Conservation (phyloP, 2,113 vertebrate genomes). For the Gavialis gangeticus region DNA sequence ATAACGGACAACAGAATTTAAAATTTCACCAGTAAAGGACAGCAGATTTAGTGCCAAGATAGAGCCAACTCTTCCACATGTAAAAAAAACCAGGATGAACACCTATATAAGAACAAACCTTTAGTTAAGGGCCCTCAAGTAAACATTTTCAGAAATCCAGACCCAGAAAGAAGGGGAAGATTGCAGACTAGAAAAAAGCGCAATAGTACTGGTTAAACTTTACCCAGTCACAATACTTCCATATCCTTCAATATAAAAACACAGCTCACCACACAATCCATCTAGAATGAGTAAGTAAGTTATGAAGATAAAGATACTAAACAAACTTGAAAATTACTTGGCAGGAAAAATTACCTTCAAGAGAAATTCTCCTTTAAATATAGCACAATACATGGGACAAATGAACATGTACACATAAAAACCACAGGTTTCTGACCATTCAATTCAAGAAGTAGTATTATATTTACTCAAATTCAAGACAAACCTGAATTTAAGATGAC, state of each 20-base stretch:
- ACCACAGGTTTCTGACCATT: neutral
- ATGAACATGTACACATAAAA: neutral
- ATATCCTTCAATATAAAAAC: neutral
- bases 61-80: neutral
- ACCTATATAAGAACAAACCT: neutral
- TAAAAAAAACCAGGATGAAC: conserved; percentile 1
- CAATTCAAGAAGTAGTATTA: neutral
- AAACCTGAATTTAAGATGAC: no score
- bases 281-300: neutral
- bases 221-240: neutral
- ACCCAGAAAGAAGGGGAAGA: neutral
- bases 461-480: no score
- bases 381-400: neutral
- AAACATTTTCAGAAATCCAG: conserved; percentile 21
- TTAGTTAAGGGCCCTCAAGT: neutral
- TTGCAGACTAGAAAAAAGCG: neutral
- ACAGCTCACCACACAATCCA: neutral
- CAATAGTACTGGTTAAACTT: neutral
- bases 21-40: neutral
- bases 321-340: neutral
- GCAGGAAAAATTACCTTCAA: neutral
- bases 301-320: neutral
- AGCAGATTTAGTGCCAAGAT: conserved; percentile 17
- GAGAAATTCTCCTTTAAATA: neutral
- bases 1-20: neutral